phyloP scores from a whole-genome alignment of 1,140 invertebrate species.

The Anthonomus grandis region DNA sequence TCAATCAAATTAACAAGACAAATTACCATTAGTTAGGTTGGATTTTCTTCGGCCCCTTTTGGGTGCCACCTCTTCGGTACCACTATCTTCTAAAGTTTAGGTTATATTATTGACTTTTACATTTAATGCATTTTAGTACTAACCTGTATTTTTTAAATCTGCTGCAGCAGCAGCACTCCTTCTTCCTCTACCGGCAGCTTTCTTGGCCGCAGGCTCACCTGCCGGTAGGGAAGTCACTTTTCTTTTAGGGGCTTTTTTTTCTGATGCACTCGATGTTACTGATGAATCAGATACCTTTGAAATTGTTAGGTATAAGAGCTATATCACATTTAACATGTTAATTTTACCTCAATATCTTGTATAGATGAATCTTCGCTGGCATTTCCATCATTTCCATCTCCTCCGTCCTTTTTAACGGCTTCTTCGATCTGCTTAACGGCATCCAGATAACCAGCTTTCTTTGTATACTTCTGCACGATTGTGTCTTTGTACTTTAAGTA shows the following conservation, averaged over 20 bases:
- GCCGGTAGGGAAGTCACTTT: not conserved
- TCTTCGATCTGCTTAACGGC: constrained; percentile 50
- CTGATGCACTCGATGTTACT: constrained; percentile 5
- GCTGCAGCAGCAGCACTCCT: not conserved
- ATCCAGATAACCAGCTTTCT: constrained; percentile 58
- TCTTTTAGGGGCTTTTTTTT: constrained; percentile 9
- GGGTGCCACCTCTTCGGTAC: constrained; percentile 3
- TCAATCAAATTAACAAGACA: too few relatives aligned
- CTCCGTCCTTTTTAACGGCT: constrained; percentile 37
- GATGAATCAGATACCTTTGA: constrained; percentile 11
- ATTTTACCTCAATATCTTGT: too few relatives aligned
- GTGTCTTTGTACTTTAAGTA: constrained; percentile 58
- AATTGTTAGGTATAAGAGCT: not conserved
- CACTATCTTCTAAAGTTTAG: not conserved
- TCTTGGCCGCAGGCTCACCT: constrained; percentile 10
- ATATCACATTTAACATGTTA: not conserved
- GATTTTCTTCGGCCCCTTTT: constrained; percentile 13
- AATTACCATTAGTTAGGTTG: not conserved
- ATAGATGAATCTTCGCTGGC: constrained; percentile 4
- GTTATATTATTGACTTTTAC: too few relatives aligned
- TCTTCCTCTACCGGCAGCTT: not conserved
- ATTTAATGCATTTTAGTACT: too few relatives aligned
- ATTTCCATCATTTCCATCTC: constrained; percentile 33
- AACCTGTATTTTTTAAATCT: too few relatives aligned
- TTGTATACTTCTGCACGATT: constrained; percentile 54